Evolutionary conservation across 2,888 invertebrate genomes (phyloP).

Genomic region (Drosophila infuscata): DNA sequence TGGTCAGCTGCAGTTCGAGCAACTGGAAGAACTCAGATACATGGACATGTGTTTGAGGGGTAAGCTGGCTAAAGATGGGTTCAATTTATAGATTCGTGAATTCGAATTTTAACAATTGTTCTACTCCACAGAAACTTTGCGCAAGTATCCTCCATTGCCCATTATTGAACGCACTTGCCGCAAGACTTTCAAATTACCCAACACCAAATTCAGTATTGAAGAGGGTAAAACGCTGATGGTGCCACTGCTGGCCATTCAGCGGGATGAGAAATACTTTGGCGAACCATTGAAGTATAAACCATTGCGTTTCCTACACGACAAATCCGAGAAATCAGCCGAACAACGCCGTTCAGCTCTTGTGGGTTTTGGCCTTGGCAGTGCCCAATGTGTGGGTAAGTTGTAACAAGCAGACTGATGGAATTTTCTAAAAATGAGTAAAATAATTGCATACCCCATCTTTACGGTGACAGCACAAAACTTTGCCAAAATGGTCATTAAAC

Average conservation of each 20-base stretch:
- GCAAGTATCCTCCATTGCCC: conserved; percentile 85
- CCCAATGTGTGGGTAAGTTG: conserved; percentile 83
- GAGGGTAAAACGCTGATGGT: conserved; percentile 84
- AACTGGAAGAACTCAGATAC: conserved; percentile 84
- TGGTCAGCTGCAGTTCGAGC: conserved; percentile 81
- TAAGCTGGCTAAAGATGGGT: conserved; percentile 43
- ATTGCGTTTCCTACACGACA: conserved; percentile 83
- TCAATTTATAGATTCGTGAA: background rate
- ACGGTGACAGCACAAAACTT: conserved; percentile 77
- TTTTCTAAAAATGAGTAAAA: background rate
- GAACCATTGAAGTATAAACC: conserved; percentile 85
- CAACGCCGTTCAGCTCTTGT: conserved; percentile 64
- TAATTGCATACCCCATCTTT: background rate
- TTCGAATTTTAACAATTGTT: background rate
- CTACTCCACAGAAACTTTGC: conserved; percentile 79
- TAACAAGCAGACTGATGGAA: background rate
- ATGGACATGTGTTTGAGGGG: conserved; percentile 85
- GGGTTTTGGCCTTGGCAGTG: conserved; percentile 84
- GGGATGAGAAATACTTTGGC: conserved; percentile 84
- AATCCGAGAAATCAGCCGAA: conserved; percentile 37
- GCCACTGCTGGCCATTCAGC: conserved; percentile 84
- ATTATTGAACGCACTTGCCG: conserved; percentile 84
- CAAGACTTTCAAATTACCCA: conserved; percentile 81
- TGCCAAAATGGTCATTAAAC: conserved; percentile 82
- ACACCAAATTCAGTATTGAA: conserved; percentile 77